phyloP scores from a whole-genome alignment of 2,113 vertebrate genomes.

The Plestiodon gilberti region DNA sequence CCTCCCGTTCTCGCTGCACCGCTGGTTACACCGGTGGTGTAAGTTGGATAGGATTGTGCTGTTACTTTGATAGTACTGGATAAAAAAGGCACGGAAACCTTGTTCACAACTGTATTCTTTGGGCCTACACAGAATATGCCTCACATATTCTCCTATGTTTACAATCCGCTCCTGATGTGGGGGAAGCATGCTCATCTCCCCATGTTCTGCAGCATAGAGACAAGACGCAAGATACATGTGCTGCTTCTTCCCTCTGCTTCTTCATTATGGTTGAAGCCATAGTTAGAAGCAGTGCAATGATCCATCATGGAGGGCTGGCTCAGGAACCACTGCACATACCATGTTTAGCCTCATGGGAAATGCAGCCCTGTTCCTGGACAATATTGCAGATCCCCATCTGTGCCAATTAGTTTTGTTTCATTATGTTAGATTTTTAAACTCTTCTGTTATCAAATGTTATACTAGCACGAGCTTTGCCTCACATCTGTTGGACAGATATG shows the following conservation, averaged over 20 bases:
- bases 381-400: constrained; percentile 1
- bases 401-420: neutral
- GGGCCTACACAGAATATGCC: too few relatives aligned
- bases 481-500: constrained; percentile 53
- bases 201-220: neutral
- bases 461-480: constrained; percentile 39
- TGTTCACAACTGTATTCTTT: too few relatives aligned
- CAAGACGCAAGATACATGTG: too few relatives aligned
- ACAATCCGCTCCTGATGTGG: too few relatives aligned
- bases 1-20: too few relatives aligned
- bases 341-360: neutral
- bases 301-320: neutral
- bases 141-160: too few relatives aligned
- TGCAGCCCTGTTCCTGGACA: neutral
- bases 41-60: too few relatives aligned
- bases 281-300: neutral
- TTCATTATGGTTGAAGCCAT: neutral
- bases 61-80: too few relatives aligned
- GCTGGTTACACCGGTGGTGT: too few relatives aligned
- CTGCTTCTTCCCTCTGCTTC: neutral
- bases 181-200: neutral
- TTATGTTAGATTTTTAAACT: neutral
- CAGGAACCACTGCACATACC: neutral
- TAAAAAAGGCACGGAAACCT: too few relatives aligned
- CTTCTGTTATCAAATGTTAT: constrained; percentile 31